These are phyloP conservation scores for Diuraphis noxia DNA, from an alignment of 1,140 invertebrate species.

Conservation along the genomic window DNA sequence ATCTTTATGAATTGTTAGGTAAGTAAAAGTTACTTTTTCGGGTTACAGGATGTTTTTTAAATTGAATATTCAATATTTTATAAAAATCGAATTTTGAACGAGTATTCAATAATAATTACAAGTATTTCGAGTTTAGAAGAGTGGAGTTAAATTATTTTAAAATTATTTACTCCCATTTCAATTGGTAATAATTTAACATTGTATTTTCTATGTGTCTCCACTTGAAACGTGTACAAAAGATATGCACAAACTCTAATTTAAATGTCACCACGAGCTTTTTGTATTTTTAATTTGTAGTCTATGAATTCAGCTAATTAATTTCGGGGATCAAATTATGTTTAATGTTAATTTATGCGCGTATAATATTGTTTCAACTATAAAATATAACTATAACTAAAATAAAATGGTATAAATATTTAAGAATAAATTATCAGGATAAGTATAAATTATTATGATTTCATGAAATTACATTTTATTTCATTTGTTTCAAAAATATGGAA, in stretches of 20 bases:
- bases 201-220: background rate
- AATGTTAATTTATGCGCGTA: background rate
- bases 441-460: background rate
- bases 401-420: background rate
- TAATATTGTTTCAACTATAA: background rate
- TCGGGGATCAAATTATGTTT: background rate
- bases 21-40: background rate
- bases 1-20: background rate
- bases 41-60: background rate
- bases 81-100: background rate
- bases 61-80: background rate
- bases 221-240: background rate
- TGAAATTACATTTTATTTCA: too few species aligned
- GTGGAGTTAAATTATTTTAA: background rate
- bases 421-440: background rate
- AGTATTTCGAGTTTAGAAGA: background rate
- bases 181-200: background rate
- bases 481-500: background rate
- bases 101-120: background rate
- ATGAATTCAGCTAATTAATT: background rate
- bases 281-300: background rate
- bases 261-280: background rate
- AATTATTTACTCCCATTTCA: background rate
- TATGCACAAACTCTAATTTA: background rate
- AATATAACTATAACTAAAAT: too few species aligned